These are phyloP conservation scores for Epicauta chinensis DNA, from an alignment of 1,140 invertebrate species.

Conservation along the genomic window DNA sequence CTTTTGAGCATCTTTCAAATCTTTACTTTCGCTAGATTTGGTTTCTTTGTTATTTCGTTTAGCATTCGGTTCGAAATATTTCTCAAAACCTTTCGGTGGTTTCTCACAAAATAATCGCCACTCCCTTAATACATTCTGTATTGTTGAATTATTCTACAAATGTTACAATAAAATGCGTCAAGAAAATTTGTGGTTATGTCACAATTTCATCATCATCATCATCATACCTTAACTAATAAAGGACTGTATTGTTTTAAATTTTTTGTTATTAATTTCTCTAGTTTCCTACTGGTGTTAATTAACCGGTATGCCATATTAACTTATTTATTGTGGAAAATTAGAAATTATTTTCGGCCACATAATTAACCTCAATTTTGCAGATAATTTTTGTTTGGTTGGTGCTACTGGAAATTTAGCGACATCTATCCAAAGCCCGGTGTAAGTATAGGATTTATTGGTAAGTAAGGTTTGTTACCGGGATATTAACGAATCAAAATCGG, in stretches of 20 bases:
- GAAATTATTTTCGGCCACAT: too few species aligned
- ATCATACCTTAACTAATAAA: constrained; percentile 31
- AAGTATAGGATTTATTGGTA: too few species aligned
- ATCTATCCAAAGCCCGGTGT: too few species aligned
- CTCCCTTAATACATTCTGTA: constrained; percentile 46
- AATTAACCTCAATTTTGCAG: too few species aligned
- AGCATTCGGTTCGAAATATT: constrained; percentile 67
- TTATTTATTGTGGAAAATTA: not conserved
- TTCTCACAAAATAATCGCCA: constrained; percentile 59
- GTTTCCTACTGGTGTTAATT: constrained; percentile 36
- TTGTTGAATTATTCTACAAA: constrained; percentile 33
- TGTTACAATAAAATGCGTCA: too few species aligned
- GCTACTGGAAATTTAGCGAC: too few species aligned
- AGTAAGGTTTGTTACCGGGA: too few species aligned
- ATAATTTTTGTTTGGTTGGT: too few species aligned
- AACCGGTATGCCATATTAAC: constrained; percentile 42
- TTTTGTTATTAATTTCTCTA: constrained; percentile 41
- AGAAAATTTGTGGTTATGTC: constrained; percentile 19
- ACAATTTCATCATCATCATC: constrained; percentile 17
- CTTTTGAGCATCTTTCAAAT: constrained; percentile 31
- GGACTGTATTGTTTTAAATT: constrained; percentile 34
- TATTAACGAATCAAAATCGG: too few species aligned
- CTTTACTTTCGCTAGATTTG: constrained; percentile 37
- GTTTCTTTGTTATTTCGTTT: constrained; percentile 39
- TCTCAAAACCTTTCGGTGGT: constrained; percentile 87